Evolutionary conservation across 2,888 invertebrate genomes (phyloP), one percentile per base, ranked within the genome.

Genomic region (Cheilosia impressa): DNA sequence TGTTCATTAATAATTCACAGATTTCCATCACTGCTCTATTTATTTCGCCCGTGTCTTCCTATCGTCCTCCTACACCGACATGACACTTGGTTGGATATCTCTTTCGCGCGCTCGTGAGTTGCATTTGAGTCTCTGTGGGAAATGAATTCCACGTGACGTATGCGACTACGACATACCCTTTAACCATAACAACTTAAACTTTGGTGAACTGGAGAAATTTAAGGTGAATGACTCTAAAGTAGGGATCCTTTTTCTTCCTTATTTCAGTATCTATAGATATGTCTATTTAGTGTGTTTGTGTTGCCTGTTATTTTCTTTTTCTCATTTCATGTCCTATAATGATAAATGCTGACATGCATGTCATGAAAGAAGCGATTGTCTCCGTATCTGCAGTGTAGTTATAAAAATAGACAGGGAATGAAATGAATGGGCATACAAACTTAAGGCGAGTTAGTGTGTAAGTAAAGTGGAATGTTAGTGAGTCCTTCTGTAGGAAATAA

Each of bases 1-100:
- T 69, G 69, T 79, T 79, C 79, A 79, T 84, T 84, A 84, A 84
- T 84, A 75, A 75, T 79, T 84, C 75, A 79, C 72, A 75, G 79
- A 45, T 71, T 79, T 79, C 65, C 79, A 79, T 84, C 65, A 52
- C 65, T 65, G 65, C 65, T 65, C 65, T 65, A 65, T 65, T 65
- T 45, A 34, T 22, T 43, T 34, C 24, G 53, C 38, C 24, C 17
- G 15, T 15, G 7, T 10, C 13, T 4, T 24, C 22, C 50, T 38
- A 38, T 31, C 57, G 19, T 50, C 50, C 50, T 17, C 69, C 41
- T 13, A 10, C 6, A 10, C 62, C 31, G 65, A 60, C 52, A 55
- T 81, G 75, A 38, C 57, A 81, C 71, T 53, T 65, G 76, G 65
- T 81, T 58, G 71, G 45, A 63, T 75, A 4, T 41, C 22, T 24